A percentile compares a stretch with the other conserved stretches of the same genome.
phyloP scores from a whole-genome alignment of 2,888 invertebrate genomes.

The Chrysodeixis includens region DNA sequence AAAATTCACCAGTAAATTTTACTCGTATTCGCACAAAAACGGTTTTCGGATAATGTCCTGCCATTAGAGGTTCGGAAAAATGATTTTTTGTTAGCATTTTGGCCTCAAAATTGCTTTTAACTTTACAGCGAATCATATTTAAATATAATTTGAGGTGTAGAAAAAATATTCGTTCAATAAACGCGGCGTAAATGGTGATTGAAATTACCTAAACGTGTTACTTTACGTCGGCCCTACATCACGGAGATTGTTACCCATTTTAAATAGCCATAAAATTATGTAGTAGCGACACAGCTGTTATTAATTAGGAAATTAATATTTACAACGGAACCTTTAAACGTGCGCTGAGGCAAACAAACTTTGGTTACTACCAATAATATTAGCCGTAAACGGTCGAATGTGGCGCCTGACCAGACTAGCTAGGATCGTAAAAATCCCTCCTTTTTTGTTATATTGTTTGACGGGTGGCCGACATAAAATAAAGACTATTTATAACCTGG shows the following conservation, averaged over 20 bases:
- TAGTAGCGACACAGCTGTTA: conserved; percentile 57
- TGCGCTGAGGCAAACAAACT: conserved; percentile 65
- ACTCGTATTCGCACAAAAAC: conserved; percentile 78
- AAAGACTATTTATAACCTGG: conserved; percentile 82
- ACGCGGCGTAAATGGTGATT: conserved; percentile 50
- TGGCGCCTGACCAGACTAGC: conserved; percentile 65
- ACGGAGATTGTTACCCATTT: conserved; percentile 49
- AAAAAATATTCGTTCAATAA: conserved; percentile 59
- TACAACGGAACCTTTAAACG: conserved; percentile 51
- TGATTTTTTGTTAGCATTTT: conserved; percentile 73
- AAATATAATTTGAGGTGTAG: conserved; percentile 60
- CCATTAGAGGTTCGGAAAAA: conserved; percentile 81
- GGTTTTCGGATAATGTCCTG: conserved; percentile 81
- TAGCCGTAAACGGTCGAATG: conserved; percentile 63
- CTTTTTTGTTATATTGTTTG: conserved; percentile 80
- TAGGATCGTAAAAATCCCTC: conserved; percentile 70
- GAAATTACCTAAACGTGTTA: conserved; percentile 59
- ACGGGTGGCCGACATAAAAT: conserved; percentile 83
- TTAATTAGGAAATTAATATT: conserved; percentile 61
- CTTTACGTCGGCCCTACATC: conserved; percentile 35
- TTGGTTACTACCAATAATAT: conserved; percentile 67
- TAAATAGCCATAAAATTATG: conserved; percentile 54
- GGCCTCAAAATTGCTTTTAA: conserved; percentile 65
- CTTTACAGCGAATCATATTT: conserved; percentile 62
- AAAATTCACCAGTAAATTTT: conserved; percentile 80